Base-by-base conservation (phyloP, 2,797 vertebrate genomes). In the Coranthus polyacanthus region DNA sequence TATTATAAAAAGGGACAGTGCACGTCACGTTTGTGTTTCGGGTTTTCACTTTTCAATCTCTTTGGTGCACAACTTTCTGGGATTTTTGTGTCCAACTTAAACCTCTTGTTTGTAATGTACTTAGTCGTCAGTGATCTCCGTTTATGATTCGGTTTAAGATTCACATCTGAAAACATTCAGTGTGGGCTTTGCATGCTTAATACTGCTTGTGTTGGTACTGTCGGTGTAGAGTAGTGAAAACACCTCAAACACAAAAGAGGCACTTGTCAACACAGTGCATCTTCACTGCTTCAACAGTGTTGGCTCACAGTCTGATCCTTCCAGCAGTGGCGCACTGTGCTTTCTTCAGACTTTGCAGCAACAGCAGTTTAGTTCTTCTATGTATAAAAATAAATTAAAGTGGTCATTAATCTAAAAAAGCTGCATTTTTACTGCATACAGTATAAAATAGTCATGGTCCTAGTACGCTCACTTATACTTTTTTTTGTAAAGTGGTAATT, bases 381-480 rank as follows among this genome's bases (percentile, higher is more conserved):
- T n/a, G 53, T 90, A 92, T 75, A 93, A 92, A 94, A 94, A 93
- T 93, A 93, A 94, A 93, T 94, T 70, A 92, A 91, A 91, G 61
- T 50, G 22, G 41, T 79, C 68, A 51, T 47, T 60, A 49, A 61
- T 84, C 61, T 87, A 67, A 65, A 76, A 78, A 45, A 21, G 12
- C 47, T 68, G 78, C 38, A 63, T 63, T 21, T 56, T 53, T 47
- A 63, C 57, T n/a, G n/a, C 78, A 72, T 54, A 65, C 68, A 69
- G 71, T 68, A 20, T 26, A 24, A 65, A 71, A 59, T 37, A 62
- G 64, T 38, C 29, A 32, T 61, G 42, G 63, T 78, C 57, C 67
- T 65, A 69, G 77, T 57, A 61, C 58, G 68, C 61, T 60, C 51
- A 9, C 50, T 66, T 67, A 84, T 58, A 68, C 69, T 4, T 29